Evolutionary conservation across 2,113 vertebrate species (phyloP).

Genomic region (Sebastes schlegelii): DNA sequence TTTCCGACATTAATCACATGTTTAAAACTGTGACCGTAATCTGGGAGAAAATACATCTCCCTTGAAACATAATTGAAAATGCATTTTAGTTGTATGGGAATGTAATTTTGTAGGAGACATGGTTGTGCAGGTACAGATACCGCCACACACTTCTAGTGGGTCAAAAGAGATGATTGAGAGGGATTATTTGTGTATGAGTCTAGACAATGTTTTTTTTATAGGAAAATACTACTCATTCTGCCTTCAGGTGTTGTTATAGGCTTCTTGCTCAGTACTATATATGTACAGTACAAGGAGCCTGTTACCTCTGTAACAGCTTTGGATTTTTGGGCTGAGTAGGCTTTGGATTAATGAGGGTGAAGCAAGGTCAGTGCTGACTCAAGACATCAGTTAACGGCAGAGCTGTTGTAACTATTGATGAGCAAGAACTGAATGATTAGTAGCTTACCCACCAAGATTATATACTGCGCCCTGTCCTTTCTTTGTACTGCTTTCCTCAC

Average conservation of each 20-base stretch:
- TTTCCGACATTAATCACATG: too few species aligned
- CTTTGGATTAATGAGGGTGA: constrained; percentile 68
- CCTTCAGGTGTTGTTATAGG: background rate
- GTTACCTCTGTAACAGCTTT: constrained; percentile 24
- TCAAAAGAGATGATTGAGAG: background rate
- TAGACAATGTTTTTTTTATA: background rate
- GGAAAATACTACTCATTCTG: background rate
- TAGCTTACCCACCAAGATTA: constrained; percentile 34
- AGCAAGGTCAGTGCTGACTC: constrained; percentile 62
- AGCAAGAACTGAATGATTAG: constrained; percentile 60
- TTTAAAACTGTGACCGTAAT: too few species aligned
- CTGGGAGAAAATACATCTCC: too few species aligned
- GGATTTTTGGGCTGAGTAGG: constrained; percentile 60
- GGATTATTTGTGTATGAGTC: background rate
- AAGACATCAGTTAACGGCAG: constrained; percentile 43
- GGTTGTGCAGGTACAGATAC: too few species aligned
- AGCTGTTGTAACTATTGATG: constrained; percentile 59
- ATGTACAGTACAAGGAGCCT: background rate
- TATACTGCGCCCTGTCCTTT: background rate
- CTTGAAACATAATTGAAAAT: too few species aligned
- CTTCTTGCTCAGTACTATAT: background rate
- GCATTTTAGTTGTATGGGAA: too few species aligned
- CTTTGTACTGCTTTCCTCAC: background rate
- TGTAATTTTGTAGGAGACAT: too few species aligned
- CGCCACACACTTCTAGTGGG: background rate